Evolutionary conservation across 1,140 invertebrate species (phyloP).

Genomic region (Tetragonula clypearis): DNA sequence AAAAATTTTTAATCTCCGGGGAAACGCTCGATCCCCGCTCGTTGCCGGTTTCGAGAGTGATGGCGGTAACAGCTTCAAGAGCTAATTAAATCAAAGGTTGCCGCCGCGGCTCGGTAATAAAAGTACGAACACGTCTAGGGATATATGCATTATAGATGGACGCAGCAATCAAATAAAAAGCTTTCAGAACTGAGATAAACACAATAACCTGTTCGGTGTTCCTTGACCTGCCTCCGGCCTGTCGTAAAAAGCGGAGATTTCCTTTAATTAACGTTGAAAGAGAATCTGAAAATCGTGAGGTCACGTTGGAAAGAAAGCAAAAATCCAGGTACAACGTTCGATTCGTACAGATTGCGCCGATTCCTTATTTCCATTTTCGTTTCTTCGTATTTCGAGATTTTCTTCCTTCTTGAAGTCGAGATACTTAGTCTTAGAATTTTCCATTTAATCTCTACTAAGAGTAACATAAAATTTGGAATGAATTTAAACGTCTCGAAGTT

Average conservation of each 20-base stretch:
- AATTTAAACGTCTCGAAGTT: too few species aligned
- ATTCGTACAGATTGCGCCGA: background rate
- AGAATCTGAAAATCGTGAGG: conserved; percentile 19
- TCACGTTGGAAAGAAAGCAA: background rate
- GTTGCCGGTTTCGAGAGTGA: background rate
- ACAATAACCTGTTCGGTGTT: conserved; percentile 37
- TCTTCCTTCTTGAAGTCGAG: too few species aligned
- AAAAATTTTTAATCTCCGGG: background rate
- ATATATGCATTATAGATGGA: conserved; percentile 76
- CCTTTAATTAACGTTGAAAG: conserved; percentile 48
- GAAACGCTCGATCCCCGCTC: background rate
- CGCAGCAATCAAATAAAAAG: conserved; percentile 79
- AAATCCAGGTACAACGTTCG: background rate
- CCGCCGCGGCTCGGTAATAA: conserved; percentile 79
- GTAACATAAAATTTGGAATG: too few species aligned
- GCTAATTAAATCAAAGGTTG: conserved; percentile 80
- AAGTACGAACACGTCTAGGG: conserved; percentile 76
- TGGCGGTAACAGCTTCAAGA: conserved; percentile 67
- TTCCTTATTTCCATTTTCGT: background rate
- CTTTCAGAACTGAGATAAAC: conserved; percentile 65
- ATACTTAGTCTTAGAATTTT: too few species aligned
- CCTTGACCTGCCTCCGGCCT: conserved; percentile 14
- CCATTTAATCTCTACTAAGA: too few species aligned
- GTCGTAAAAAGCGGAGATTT: conserved; percentile 45
- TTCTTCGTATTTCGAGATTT: too few species aligned